Conservation (phyloP, 2,113 vertebrate genomes). For the Excalfactoria chinensis region DNA sequence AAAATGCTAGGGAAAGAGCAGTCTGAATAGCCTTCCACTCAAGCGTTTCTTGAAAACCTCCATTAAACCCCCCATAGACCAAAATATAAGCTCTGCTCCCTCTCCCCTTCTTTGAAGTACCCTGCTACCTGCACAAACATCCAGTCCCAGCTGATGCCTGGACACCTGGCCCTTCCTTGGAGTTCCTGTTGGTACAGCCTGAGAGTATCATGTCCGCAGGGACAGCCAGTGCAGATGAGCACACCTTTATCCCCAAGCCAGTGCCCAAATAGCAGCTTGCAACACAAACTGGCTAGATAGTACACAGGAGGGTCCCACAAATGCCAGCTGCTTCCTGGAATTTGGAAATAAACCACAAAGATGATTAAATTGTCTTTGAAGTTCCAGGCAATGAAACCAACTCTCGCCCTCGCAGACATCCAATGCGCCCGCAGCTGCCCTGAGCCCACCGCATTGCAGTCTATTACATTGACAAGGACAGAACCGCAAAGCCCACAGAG, state of each 20-base stretch:
- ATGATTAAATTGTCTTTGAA: neutral
- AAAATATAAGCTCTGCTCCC: neutral
- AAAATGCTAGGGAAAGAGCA: slow-evolving; percentile 26
- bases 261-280: neutral
- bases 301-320: neutral
- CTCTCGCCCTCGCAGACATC: neutral
- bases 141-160: neutral
- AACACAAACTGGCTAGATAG: too few species aligned
- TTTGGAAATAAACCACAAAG: neutral
- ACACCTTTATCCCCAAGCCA: neutral
- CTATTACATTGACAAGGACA: neutral
- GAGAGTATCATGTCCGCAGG: neutral
- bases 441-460: neutral
- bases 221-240: rapidly evolving
- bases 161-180: neutral
- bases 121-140: neutral
- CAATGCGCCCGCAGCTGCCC: neutral
- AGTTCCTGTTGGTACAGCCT: rapidly evolving
- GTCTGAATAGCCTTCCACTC: neutral
- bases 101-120: neutral
- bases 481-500: neutral
- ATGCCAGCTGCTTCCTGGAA: neutral
- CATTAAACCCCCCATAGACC: neutral
- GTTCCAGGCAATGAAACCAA: neutral
- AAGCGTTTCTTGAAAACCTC: neutral